Base-by-base conservation (phyloP, 2,797 vertebrate genomes). In the Bovichtus diacanthus region DNA sequence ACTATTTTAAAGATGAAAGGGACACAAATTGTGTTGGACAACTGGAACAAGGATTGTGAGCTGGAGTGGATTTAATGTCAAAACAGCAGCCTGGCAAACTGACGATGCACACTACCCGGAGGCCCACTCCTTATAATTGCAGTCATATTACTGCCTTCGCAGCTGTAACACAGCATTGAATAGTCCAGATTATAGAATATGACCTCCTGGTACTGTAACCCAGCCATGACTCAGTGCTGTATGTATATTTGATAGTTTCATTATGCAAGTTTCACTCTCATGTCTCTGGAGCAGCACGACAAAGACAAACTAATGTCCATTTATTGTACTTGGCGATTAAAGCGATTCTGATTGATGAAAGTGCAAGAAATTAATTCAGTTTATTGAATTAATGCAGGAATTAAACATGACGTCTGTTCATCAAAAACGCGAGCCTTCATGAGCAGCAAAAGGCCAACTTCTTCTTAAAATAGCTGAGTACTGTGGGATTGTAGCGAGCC, bases 401-500 rank as follows among this genome's bases (percentile, higher is more conserved):
- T 91, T 86, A 83, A 90, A 86, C 77, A 62, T 78, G 85, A 85
- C 36, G 78, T 80, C 72, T 87, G 84, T 88, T 93, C 87, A 73
- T 90, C 83, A 87, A 80, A 82, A 73, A 53, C 89, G 78, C 84
- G 23, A 88, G 80, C 93, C 93, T 90, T 92, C 92, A 53, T 13
- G 89, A 92, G 93, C 90, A 86, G 94, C 88, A 91, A 74, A 80
- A 90, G 85, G 90, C 90, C 76, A 69, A 88, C 90, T 90, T 95
- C 94, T 92, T 91, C 90, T 91, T 85, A 78, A 93, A 96, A 95
- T 88, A 95, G 94, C 93, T 86, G 91, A 95, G 92, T 60, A 21
- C 84, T 54, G 69, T 74, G 66, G 87, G 81, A 77, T 68, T 15
- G 49, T 38, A 67, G 80, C 55, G 39, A 78, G 84, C 80, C 90